Conservation (phyloP, 2,113 vertebrate genomes). For the Nibea coibor region DNA sequence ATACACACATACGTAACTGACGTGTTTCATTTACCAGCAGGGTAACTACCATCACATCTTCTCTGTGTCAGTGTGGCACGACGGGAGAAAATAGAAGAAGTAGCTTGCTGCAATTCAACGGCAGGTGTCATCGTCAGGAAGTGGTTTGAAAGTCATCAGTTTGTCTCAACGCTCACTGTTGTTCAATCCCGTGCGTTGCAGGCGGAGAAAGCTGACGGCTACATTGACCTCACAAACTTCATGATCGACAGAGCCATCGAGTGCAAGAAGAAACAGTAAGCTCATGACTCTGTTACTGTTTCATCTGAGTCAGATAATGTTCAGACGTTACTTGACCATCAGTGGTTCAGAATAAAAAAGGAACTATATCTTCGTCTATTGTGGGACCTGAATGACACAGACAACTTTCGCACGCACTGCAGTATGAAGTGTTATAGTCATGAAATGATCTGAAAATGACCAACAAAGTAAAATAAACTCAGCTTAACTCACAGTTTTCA, state of each 20-base stretch:
- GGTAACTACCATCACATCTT: not conserved
- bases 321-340: not conserved
- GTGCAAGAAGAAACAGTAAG: constrained; percentile 99
- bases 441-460: not conserved
- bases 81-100: constrained; percentile 37
- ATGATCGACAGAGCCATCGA: constrained; percentile 91
- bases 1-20: not conserved
- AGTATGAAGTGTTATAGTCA: not conserved
- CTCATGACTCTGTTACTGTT: not conserved
- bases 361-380: not conserved
- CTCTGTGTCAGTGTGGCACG: not conserved
- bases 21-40: constrained; percentile 30
- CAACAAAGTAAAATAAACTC: not conserved
- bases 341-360: not conserved
- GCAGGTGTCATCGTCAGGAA: constrained; percentile 51
- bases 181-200: constrained; percentile 74
- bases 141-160: constrained; percentile 31
- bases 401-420: not conserved
- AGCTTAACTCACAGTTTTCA: not conserved
- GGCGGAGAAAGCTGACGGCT: constrained; percentile 98
- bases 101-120: not conserved
- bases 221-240: constrained; percentile 94
- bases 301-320: not conserved
- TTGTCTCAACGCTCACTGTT: constrained; percentile 3
- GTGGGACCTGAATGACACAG: not conserved